Evolutionary conservation across 2,888 invertebrate species (phyloP), one percentile per base, ranked within the genome.

Genomic region (Altica lythri): DNA sequence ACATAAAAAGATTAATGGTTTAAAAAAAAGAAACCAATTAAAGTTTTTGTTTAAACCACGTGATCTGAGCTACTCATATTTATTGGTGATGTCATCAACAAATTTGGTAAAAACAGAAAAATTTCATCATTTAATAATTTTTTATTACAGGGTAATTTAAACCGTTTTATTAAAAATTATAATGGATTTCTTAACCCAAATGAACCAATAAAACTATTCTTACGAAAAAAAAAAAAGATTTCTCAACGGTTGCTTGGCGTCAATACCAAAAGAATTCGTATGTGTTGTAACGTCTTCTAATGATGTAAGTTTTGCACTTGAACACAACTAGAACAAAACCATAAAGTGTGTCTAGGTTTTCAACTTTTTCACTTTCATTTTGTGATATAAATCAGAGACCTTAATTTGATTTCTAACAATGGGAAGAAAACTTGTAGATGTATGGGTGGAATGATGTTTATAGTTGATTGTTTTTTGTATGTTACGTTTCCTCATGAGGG

Each of bases 381-480:
- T n/a, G 14, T 37, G 37, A 48, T 37, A 16, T 8, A 2, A 2
- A 37, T 27, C 29, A 10, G 29, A 48, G 29, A 48, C 38, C 38
- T 48, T 37, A 47, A 37, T 47, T 47, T 18, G 19, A 30, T 45
- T 32, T 19, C 16, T 22, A 37, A 48, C 47, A 48, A 38, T 48
- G 29, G n/a, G n/a, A n/a, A 48, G 37, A 48, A 38, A 48, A 47
- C 3, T 35, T 16, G 34, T 18, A 18, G 29, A 48, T 16, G 29
- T 45, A 37, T 29, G 37, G 47, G 37, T n/a, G 30, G 12, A 35
- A 25, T 47, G 37, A 38, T n/a, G 12, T 37, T 48, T 30, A 29
- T 48, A 48, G 4, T 13, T 19, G 37, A 38, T 48, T 48, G 38
- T 48, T 34, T 38, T 45, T 45, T 45, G 35, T 47, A 35, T 37